Base-by-base conservation (phyloP, 2,113 vertebrate species). In the Chaetops frenatus region DNA sequence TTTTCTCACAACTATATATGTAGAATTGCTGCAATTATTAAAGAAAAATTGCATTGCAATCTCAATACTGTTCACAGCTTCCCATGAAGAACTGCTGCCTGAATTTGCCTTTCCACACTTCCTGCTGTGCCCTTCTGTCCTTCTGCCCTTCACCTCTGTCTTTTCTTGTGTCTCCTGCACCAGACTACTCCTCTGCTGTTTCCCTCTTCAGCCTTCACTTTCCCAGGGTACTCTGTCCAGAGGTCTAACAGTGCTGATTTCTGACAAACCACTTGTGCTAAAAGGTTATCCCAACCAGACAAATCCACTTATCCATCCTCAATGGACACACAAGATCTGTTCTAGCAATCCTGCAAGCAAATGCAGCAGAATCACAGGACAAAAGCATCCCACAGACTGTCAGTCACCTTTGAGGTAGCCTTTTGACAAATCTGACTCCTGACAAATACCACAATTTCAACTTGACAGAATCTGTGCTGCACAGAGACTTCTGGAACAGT, bases 291-390 rank as follows among this genome's bases (percentile, higher is more conserved):
- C n/a, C 56, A 81, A 29, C 6, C 29, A 62, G 35, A 70, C 14
- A 35, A 61, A 27, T 16, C n/a, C n/a, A n/a, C 1, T 3, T 33
- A 21, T 31, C 17, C 36, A 70, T 42, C 47, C 15, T 45, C 22
- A 15, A 0, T 24, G 69, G 42, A 48, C 17, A 40, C 0, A 2
- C 11, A 17, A 17, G 14, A n/a, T 31, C 42, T 54, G 9, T 31
- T 42, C 35, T n/a, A 56, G 28, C 35, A 40, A 5, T 77, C 19
- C 51, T 81, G 61, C 31, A 74, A 85, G 69, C 10, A 71, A 74
- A 79, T 3, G 3, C 56, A 76, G 53, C 31, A 48, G 40, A 35
- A 35, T 28, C 22, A 31, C 0, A 1, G 38, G 33, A 40, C 35
- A 62, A 90, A 72, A 72, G n/a, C 36, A 48, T 40, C n/a, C 15